Conservation (phyloP, 2,113 vertebrate species). For the Chaenocephalus aceratus region DNA sequence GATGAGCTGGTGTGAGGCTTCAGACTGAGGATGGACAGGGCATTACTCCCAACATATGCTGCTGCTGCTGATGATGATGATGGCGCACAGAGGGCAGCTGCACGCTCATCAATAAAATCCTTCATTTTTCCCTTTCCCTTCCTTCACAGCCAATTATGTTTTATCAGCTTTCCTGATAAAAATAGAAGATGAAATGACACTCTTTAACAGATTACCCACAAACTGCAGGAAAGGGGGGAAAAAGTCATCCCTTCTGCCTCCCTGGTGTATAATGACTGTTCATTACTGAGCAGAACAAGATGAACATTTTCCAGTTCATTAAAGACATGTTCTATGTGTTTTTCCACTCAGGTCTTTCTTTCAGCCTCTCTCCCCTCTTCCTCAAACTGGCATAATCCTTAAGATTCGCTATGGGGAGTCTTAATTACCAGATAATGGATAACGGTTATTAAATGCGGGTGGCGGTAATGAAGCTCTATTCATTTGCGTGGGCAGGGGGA, state of each 20-base stretch:
- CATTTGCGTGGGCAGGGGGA: constrained; percentile 87
- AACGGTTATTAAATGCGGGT: constrained; percentile 98
- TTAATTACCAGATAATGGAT: constrained; percentile 99
- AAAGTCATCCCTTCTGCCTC: constrained; percentile 88
- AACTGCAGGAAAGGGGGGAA: constrained; percentile 83
- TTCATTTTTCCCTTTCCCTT: constrained; percentile 69
- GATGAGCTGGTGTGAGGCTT: background rate
- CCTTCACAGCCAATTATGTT: constrained; percentile 88
- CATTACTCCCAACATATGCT: constrained; percentile 76
- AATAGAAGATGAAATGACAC: constrained; percentile 98
- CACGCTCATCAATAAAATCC: constrained; percentile 78
- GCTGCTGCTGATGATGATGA: constrained; percentile 28
- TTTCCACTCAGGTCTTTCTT: constrained; percentile 75
- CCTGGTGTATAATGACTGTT: constrained; percentile 95
- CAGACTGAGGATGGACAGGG: constrained; percentile 19
- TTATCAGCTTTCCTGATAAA: constrained; percentile 98
- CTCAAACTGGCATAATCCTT: constrained; percentile 91
- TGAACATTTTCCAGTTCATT: constrained; percentile 99
- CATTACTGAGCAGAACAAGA: constrained; percentile 97
- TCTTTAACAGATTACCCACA: constrained; percentile 96
- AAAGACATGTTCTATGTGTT: constrained; percentile 98
- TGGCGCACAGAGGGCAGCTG: constrained; percentile 67
- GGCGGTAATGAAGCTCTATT: constrained; percentile 98
- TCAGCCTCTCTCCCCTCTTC: constrained; percentile 53
- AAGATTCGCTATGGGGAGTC: constrained; percentile 98